Base-by-base conservation (phyloP, 2,113 vertebrate genomes). In the Hiodon alosoides region DNA sequence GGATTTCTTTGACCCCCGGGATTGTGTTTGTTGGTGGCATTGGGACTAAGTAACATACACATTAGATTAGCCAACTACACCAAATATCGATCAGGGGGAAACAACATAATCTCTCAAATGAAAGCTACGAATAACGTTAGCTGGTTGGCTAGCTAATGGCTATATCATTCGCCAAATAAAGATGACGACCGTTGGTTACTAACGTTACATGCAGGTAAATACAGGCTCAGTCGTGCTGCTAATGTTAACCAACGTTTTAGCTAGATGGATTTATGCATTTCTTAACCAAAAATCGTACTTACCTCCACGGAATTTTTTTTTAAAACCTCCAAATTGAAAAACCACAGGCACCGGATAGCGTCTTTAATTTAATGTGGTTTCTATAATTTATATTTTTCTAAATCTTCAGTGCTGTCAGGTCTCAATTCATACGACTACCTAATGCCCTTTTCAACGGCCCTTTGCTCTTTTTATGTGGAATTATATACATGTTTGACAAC, bases 401-500 rank as follows among this genome's bases (percentile, higher is more conserved):
- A 31, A 31, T 31, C 31, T 31, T 31, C 31, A 31, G 31, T 31
- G 72, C 82, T 83, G 81, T 82, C 80, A 46, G 82, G 84, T 81
- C 81, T 86, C 83, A 88, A 86, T 87, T 92, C 88, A 91, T 86
- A 88, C 81, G 84, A 90, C 86, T 81, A 86, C 84, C 85, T 89
- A 90, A 91, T 85, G 91, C 90, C 87, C 87, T 85, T 86, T 85
- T 87, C 88, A 87, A 88, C 72, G 85, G 85, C 89, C 88, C 89
- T 89, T 89, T 90, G 87, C 86, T 88, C 86, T 87, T 89, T 87
- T 78, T 81, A 85, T 87, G 86, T 88, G 86, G 83, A 85, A 86
- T 89, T 81, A 86, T 85, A 88, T 85, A 87, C 91, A 92, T 92
- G 85, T 89, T 92, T 87, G 86, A 90, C 79, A 86, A 85, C 83